A percentile compares a stretch with the other conserved stretches of the same genome.
Conservation (phyloP, 1,140 invertebrate genomes). For the Mycetomoellerius zeteki region DNA sequence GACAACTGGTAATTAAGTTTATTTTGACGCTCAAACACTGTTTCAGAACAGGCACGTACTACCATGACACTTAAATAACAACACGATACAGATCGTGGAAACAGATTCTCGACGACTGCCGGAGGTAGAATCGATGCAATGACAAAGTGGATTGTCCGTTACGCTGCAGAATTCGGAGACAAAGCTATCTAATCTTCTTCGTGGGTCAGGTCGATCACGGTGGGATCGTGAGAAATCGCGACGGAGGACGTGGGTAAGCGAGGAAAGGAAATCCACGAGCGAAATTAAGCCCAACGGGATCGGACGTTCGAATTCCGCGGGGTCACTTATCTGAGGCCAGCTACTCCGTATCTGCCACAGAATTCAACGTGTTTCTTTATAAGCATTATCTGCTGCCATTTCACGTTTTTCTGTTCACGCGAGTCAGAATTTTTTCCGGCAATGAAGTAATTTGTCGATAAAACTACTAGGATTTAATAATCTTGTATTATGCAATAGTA, state of each 20-base stretch:
- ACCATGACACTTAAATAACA: slow-evolving; percentile 28
- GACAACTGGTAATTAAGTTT: slow-evolving; percentile 37
- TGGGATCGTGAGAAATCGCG: slow-evolving; percentile 71
- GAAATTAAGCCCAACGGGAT: slow-evolving; percentile 69
- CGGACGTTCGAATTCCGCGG: slow-evolving; percentile 68
- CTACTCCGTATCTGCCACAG: background rate
- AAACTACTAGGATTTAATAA: slow-evolving; percentile 1
- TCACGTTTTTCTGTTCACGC: slow-evolving; percentile 21
- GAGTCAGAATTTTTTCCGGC: slow-evolving; percentile 25
- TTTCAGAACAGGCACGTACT: slow-evolving; percentile 25
- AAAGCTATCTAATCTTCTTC: slow-evolving; percentile 55
- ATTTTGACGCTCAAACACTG: slow-evolving; percentile 29
- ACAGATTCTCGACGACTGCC: slow-evolving; percentile 17
- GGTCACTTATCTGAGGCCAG: slow-evolving; percentile 57
- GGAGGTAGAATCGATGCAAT: slow-evolving; percentile 49
- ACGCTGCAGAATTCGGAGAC: slow-evolving; percentile 40
- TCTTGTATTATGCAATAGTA: background rate
- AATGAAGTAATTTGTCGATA: background rate
- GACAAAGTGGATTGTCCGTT: slow-evolving; percentile 61
- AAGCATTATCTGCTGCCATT: slow-evolving; percentile 21
- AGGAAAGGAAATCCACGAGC: slow-evolving; percentile 58
- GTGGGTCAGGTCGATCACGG: slow-evolving; percentile 61
- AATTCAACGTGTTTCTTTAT: slow-evolving; percentile 41
- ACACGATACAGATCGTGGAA: slow-evolving; percentile 48
- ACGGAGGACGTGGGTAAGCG: slow-evolving; percentile 30